A percentile compares a stretch with the other conserved stretches of the same genome.
phyloP scores from a whole-genome alignment of 2,888 invertebrate genomes.

The Eupeodes latifasciatus region DNA sequence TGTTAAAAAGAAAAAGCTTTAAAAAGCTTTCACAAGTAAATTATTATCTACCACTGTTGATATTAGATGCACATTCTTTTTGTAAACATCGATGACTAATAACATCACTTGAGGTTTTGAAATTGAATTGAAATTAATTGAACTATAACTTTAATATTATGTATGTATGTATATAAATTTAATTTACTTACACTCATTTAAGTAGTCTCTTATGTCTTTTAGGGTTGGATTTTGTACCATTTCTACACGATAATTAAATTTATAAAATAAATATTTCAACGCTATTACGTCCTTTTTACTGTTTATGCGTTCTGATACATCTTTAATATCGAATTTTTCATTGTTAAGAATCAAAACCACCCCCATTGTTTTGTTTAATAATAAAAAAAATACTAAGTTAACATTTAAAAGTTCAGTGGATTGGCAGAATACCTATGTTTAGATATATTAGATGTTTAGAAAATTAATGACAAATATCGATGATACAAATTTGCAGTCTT shows the following conservation, averaged over 20 bases:
- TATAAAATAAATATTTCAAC: slow-evolving; percentile 18
- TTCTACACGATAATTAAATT: slow-evolving; percentile 12
- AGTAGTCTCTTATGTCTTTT: slow-evolving; percentile 3
- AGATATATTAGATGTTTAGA: no score
- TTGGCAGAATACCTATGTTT: no score
- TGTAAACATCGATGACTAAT: no score
- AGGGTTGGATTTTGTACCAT: slow-evolving; percentile 2
- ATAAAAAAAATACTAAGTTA: no score
- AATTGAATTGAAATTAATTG: not conserved
- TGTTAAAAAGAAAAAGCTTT: no score
- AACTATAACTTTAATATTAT: not conserved
- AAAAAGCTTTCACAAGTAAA: no score
- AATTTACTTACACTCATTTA: slow-evolving; percentile 29
- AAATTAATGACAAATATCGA: no score
- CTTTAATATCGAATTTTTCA: slow-evolving; percentile 28
- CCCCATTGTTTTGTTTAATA: slow-evolving; percentile 12
- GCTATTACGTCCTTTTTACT: slow-evolving; percentile 11
- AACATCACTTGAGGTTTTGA: no score
- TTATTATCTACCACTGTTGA: no score
- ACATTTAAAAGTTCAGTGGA: no score
- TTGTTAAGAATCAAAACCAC: slow-evolving; percentile 40
- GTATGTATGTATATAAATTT: not conserved
- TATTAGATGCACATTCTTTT: no score
- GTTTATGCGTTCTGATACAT: slow-evolving; percentile 8
- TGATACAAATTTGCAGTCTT: no score